These are phyloP conservation scores for Dunckerocampus dactyliophorus DNA, from an alignment of 2,113 vertebrate species.

Conservation along the genomic window DNA sequence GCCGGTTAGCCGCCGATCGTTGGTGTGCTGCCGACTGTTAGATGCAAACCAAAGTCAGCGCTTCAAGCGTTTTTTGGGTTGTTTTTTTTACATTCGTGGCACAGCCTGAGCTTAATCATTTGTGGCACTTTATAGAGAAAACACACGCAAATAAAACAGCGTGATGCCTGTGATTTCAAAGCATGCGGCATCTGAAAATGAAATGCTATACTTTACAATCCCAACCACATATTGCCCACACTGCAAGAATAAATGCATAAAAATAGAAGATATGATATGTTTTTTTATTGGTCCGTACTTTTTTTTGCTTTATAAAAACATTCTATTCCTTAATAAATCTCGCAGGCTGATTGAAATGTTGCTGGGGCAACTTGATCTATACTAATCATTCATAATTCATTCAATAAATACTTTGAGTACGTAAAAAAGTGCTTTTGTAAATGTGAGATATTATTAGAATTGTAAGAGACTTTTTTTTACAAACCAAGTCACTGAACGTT, in stretches of 20 bases:
- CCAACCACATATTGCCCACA: constrained; percentile 17
- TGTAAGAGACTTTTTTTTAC: no score
- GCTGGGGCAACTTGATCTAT: not conserved
- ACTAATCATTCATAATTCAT: no score
- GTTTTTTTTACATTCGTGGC: constrained; percentile 15
- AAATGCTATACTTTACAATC: constrained; percentile 33
- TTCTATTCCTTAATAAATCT: not conserved
- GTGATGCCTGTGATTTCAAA: constrained; percentile 30
- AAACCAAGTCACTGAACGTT: no score
- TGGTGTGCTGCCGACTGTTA: constrained; percentile 37
- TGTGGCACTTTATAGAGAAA: constrained; percentile 36
- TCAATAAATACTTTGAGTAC: no score
- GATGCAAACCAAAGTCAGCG: constrained; percentile 32
- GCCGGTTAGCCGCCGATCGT: constrained; percentile 26
- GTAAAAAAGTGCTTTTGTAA: no score
- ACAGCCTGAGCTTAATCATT: constrained; percentile 38
- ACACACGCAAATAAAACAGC: constrained; percentile 33
- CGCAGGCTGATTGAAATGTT: no score
- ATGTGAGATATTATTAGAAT: no score
- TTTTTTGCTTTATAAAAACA: constrained; percentile 3
- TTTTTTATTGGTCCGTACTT: not conserved
- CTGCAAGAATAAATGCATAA: constrained; percentile 12
- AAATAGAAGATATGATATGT: not conserved
- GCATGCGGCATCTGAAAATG: constrained; percentile 18
- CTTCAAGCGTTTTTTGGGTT: constrained; percentile 26